These are phyloP conservation scores for Caretta caretta DNA, from an alignment of 2,113 vertebrate genomes.

Conservation along the genomic window DNA sequence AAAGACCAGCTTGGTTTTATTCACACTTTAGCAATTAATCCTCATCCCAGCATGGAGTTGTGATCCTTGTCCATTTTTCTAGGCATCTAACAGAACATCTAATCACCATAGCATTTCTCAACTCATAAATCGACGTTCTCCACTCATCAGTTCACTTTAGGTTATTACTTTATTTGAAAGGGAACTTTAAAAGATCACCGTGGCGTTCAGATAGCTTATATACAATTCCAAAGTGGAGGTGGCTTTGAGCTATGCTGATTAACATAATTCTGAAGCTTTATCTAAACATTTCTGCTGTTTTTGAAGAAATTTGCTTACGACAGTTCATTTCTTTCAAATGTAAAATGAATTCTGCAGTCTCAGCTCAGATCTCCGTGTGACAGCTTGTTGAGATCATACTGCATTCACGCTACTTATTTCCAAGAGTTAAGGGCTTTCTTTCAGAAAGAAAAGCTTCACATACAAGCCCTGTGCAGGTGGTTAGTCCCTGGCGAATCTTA, in stretches of 20 bases:
- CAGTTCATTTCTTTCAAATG: neutral
- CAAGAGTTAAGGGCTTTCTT: fast-evolving
- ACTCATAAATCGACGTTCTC: neutral
- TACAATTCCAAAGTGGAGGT: neutral
- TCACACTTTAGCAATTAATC: too few relatives aligned
- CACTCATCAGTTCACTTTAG: neutral
- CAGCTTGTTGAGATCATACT: fast-evolving
- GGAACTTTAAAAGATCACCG: neutral
- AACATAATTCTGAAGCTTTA: neutral
- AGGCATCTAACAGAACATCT: neutral
- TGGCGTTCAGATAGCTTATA: neutral
- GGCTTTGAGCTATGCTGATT: neutral
- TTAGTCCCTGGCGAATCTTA: fast-evolving
- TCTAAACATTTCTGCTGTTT: neutral
- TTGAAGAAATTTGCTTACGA: neutral
- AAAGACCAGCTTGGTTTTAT: neutral
- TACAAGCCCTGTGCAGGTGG: fast-evolving
- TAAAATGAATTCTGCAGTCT: fast-evolving
- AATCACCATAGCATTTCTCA: fast-evolving
- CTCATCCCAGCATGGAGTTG: neutral
- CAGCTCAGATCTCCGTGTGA: fast-evolving
- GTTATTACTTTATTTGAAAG: neutral
- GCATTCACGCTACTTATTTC: fast-evolving
- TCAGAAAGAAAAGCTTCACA: neutral
- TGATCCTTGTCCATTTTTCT: neutral